A percentile compares a stretch with the other conserved stretches of the same genome.
phyloP scores from a whole-genome alignment of 1,140 invertebrate species.

The Brachionus koreanus region DNA sequence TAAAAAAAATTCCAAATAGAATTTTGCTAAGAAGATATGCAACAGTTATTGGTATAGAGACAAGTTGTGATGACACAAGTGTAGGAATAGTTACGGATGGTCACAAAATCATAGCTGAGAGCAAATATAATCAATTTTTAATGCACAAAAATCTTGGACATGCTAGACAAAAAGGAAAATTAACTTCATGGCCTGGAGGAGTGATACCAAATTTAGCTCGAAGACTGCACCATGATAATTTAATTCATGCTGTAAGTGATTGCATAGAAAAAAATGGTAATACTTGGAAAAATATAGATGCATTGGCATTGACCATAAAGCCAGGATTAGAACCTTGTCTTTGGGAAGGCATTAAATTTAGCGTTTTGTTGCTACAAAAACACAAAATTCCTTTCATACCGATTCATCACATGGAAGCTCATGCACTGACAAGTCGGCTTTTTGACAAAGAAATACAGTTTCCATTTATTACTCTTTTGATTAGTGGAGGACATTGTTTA shows the following conservation, averaged over 20 bases:
- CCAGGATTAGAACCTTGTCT: constrained; percentile 79
- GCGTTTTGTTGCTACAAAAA: constrained; percentile 69
- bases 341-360: constrained; percentile 76
- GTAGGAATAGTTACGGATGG: constrained; percentile 73
- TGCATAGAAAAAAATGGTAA: constrained; percentile 29
- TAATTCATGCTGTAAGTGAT: constrained; percentile 69
- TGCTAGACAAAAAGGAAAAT: constrained; percentile 46
- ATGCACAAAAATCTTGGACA: constrained; percentile 51
- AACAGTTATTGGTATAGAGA: constrained; percentile 82
- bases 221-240: constrained; percentile 74
- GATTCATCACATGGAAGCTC: constrained; percentile 97
- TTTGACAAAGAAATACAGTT: constrained; percentile 66
- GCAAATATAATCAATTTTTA: constrained; percentile 55
- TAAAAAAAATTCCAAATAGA: background rate
- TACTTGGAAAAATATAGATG: constrained; percentile 61
- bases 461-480: constrained; percentile 81
- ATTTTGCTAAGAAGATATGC: background rate
- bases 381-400: constrained; percentile 71
- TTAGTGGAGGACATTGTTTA: constrained; percentile 82
- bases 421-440: constrained; percentile 64
- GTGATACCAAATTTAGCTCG: constrained; percentile 80
- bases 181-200: constrained; percentile 72
- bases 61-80: constrained; percentile 96
- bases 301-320: constrained; percentile 82
- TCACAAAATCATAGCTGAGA: constrained; percentile 73